Conservation (phyloP, 2,888 invertebrate species). For the Notocelia uddmanniana region DNA sequence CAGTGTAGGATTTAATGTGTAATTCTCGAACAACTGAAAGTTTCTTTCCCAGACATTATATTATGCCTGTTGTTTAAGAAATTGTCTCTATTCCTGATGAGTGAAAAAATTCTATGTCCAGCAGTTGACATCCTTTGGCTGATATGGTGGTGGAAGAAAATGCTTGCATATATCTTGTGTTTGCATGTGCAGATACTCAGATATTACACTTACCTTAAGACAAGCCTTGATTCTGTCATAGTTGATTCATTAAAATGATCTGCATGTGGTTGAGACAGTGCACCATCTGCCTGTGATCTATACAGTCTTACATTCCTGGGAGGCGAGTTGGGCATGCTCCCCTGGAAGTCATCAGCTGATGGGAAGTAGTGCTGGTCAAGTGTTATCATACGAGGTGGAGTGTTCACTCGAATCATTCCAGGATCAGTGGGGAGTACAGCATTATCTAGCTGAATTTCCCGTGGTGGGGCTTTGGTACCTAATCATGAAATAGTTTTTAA, state of each 20-base stretch:
- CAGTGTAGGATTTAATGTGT: too few species aligned
- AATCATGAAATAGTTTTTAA: conserved; percentile 46
- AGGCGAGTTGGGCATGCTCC: conserved; percentile 68
- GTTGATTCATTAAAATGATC: conserved; percentile 79
- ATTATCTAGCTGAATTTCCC: conserved; percentile 94
- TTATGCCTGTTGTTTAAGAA: too few species aligned
- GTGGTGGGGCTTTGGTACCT: conserved; percentile 94
- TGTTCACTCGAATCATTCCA: conserved; percentile 92
- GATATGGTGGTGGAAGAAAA: too few species aligned
- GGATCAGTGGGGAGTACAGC: conserved; percentile 90
- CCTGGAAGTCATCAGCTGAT: conserved; percentile 85
- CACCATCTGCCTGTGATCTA: conserved; percentile 76
- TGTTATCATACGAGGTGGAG: conserved; percentile 95
- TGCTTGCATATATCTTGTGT: too few species aligned
- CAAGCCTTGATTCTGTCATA: conserved; percentile 79
- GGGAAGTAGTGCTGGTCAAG: conserved; percentile 94
- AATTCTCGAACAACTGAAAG: too few species aligned
- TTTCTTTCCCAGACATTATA: too few species aligned
- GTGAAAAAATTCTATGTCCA: too few species aligned
- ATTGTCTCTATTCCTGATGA: too few species aligned
- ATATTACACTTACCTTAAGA: conserved; percentile 68
- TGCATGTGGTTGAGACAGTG: conserved; percentile 71
- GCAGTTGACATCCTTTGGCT: too few species aligned
- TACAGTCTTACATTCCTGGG: conserved; percentile 68
- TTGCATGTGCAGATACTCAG: neutral